Conservation (phyloP, 1,140 invertebrate genomes). For the Zaprionus ornatus region DNA sequence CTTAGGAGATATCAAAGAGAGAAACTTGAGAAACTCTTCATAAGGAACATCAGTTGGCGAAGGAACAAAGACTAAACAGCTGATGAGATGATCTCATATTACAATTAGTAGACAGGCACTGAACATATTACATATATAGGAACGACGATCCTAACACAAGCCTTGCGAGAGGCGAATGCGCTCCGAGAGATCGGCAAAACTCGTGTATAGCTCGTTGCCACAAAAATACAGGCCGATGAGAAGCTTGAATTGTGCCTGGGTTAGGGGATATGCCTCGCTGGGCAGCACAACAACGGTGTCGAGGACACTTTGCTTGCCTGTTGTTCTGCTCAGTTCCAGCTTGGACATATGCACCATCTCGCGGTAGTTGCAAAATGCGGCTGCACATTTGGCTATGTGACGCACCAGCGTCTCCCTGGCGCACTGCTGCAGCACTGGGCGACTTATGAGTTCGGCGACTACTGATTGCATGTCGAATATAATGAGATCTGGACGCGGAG, state of each 20-base stretch:
- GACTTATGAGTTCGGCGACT: conserved; percentile 44
- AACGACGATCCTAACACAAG: background rate
- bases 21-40: conserved; percentile 1
- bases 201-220: conserved; percentile 41
- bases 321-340: background rate
- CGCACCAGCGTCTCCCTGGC: conserved; percentile 50
- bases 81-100: background rate
- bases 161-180: conserved; percentile 28
- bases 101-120: conserved; percentile 11
- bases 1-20: background rate
- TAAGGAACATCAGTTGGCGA: conserved; percentile 6
- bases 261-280: conserved; percentile 58
- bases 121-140: background rate
- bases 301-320: conserved; percentile 9
- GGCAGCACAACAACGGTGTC: conserved; percentile 63
- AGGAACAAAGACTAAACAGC: background rate
- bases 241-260: conserved; percentile 58
- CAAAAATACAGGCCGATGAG: conserved; percentile 62
- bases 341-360: conserved; percentile 39
- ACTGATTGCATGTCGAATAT: conserved; percentile 60
- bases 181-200: conserved; percentile 38
- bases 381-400: conserved; percentile 61
- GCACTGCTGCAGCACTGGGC: conserved; percentile 57
- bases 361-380: conserved; percentile 61
- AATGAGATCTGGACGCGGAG: conserved; percentile 41